Evolutionary conservation across 2,888 invertebrate genomes (phyloP).

Genomic region (Zhuqinia jingwanae): DNA sequence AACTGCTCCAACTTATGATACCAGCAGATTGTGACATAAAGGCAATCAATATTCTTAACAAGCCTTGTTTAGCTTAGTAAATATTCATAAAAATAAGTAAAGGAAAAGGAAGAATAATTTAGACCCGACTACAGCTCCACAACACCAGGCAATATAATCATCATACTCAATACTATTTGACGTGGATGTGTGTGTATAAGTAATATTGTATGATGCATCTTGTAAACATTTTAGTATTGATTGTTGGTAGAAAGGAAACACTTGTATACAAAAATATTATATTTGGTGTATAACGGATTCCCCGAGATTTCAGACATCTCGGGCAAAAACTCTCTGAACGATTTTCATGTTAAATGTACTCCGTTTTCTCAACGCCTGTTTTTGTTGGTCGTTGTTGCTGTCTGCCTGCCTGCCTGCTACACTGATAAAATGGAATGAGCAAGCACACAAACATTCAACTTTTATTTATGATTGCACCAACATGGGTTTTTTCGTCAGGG

Average conservation of each 20-base stretch:
- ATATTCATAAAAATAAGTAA: slow-evolving; percentile 24
- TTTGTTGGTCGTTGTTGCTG: slow-evolving; percentile 5
- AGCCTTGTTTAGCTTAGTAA: not conserved
- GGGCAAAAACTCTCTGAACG: slow-evolving; percentile 24
- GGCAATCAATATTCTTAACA: not conserved
- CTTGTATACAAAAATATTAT: not conserved
- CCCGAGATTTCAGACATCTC: slow-evolving; percentile 54
- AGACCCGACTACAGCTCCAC: not conserved
- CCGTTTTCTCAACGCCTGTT: slow-evolving; percentile 16
- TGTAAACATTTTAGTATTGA: not conserved
- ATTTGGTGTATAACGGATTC: slow-evolving; percentile 41
- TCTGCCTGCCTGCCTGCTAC: not conserved
- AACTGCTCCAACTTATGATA: no score
- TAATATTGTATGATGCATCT: not conserved
- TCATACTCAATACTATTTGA: not conserved
- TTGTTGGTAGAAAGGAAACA: no score
- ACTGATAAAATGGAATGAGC: slow-evolving; percentile 15
- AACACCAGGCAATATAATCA: not conserved
- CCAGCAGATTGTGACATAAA: slow-evolving; percentile 2
- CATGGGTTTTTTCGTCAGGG: not conserved
- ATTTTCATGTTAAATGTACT: not conserved
- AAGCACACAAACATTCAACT: not conserved
- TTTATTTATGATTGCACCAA: no score
- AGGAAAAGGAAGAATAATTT: slow-evolving; percentile 18
- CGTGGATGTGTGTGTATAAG: not conserved